phyloP scores from a whole-genome alignment of 2,888 invertebrate species.

The Agonum fuliginosum region DNA sequence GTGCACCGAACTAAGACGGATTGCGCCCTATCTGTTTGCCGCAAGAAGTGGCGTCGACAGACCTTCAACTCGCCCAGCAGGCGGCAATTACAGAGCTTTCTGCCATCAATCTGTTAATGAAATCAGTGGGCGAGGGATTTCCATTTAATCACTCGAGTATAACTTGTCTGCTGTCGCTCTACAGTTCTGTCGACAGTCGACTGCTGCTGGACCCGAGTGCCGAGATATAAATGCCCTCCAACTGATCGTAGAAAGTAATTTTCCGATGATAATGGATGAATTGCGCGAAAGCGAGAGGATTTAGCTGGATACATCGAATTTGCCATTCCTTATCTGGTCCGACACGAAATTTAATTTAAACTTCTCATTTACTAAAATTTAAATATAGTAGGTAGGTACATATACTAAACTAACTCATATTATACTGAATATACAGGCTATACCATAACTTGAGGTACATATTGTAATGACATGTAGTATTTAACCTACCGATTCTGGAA shows the following conservation, averaged over 20 bases:
- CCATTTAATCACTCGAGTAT: conserved; percentile 58
- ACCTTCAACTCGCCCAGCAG: no score
- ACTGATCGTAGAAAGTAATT: conserved; percentile 44
- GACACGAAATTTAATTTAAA: no score
- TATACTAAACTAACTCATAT: no score
- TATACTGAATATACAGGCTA: no score
- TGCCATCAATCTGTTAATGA: conserved; percentile 67
- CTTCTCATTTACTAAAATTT: no score
- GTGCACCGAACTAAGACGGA: conserved; percentile 58
- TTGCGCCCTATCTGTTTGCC: conserved; percentile 54
- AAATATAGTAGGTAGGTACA: no score
- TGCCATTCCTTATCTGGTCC: no score
- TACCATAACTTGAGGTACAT: no score
- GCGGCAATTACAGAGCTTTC: conserved; percentile 57
- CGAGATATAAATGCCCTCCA: conserved; percentile 3
- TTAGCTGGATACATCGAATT: neutral
- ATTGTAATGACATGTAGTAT: no score
- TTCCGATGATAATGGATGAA: conserved; percentile 44
- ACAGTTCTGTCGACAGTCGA: no score
- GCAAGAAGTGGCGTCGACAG: conserved; percentile 36
- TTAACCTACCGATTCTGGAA: no score
- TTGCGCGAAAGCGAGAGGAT: conserved; percentile 23
- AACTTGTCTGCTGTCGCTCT: conserved; percentile 48
- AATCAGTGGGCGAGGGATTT: conserved; percentile 64
- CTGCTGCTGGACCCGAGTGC: no score